A percentile compares a stretch with the other conserved stretches of the same genome.
Conservation (phyloP, 2,797 vertebrate genomes). For the Channallabes apus region DNA sequence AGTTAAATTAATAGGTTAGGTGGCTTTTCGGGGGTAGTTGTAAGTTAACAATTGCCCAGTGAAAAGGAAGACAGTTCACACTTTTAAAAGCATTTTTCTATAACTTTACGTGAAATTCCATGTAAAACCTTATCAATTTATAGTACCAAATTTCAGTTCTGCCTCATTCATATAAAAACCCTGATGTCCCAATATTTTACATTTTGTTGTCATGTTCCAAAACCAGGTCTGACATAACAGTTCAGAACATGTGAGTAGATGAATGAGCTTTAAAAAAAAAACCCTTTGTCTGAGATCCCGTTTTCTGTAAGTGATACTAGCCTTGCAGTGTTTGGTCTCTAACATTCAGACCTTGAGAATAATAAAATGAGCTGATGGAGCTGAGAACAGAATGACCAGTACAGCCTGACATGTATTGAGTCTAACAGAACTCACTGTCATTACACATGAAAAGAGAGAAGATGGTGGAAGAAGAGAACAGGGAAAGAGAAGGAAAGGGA, state of each 20-base stretch:
- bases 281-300: neutral
- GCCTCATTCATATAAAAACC: neutral
- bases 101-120: neutral
- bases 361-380: slow-evolving; percentile 1
- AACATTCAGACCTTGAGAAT: slow-evolving; percentile 22
- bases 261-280: neutral
- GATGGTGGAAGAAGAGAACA: neutral
- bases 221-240: neutral
- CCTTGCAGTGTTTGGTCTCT: slow-evolving; percentile 28
- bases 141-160: neutral
- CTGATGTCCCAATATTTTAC: neutral
- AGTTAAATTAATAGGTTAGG: no score
- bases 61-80: neutral
- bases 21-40: neutral
- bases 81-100: neutral
- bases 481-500: slow-evolving; percentile 40
- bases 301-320: slow-evolving; percentile 2
- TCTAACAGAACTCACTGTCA: slow-evolving; percentile 3
- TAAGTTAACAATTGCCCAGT: neutral
- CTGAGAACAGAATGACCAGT: slow-evolving; percentile 13
- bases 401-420: slow-evolving; percentile 11
- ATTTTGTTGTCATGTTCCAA: neutral
- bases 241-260: neutral
- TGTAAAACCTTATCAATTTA: neutral
- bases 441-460: neutral